Percentiles rank a stretch among this genome's conserved stretches.
These are phyloP conservation scores for Stichodactyla helianthus DNA, from an alignment of 64 coral and sea anemone species.

Conservation along the genomic window DNA sequence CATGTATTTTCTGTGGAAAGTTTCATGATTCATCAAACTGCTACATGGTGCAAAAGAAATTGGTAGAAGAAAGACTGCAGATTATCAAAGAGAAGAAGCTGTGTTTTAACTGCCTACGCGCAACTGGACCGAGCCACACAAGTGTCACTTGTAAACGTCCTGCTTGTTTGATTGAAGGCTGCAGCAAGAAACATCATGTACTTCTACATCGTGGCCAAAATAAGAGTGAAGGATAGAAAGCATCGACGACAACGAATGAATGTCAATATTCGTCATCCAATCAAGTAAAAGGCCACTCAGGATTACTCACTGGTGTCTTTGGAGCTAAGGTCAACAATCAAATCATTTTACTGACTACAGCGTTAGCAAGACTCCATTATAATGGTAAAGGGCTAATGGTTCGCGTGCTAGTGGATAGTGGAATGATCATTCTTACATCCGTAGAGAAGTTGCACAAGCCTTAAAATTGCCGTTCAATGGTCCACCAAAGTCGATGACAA, in stretches of 20 bases:
- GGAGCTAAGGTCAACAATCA: background rate
- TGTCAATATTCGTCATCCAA: no score
- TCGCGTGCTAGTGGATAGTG: background rate
- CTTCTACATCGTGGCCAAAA: background rate
- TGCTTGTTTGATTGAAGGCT: slow-evolving; percentile 6
- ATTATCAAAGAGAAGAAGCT: slow-evolving; percentile 22
- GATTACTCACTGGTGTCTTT: no score
- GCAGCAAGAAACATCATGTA: background rate
- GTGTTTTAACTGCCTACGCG: slow-evolving; percentile 23
- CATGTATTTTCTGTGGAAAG: slow-evolving; percentile 16
- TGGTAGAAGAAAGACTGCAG: slow-evolving; percentile 23
- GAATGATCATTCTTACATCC: background rate
- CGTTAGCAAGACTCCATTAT: background rate
- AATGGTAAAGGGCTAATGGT: background rate
- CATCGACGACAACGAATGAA: no score
- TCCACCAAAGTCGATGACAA: background rate
- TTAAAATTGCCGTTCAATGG: background rate
- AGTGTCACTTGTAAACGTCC: slow-evolving; percentile 22
- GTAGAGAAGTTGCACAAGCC: background rate
- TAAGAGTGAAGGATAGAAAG: no score
- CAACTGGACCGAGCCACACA: slow-evolving; percentile 9
- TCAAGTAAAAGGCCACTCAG: no score
- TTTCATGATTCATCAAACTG: slow-evolving; percentile 21
- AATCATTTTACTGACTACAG: background rate
- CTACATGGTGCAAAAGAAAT: slow-evolving; percentile 9